phyloP scores from a whole-genome alignment of 2,888 invertebrate species.

The Sesia bembeciformis region DNA sequence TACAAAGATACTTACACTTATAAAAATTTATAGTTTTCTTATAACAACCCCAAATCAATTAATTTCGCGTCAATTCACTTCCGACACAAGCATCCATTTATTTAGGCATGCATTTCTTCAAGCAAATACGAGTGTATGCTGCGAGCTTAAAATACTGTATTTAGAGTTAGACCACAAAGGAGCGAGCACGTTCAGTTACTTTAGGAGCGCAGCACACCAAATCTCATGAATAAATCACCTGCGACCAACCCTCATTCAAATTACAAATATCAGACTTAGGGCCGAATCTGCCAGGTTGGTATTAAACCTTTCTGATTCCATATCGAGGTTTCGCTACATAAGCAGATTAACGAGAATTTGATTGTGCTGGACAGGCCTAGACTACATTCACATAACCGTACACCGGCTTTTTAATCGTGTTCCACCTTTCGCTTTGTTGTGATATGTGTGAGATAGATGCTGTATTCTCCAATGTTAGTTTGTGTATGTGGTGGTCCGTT shows the following conservation, averaged over 20 bases:
- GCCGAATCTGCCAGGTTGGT: slow-evolving; percentile 25
- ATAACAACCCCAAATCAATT: no score
- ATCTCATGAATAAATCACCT: slow-evolving; percentile 32
- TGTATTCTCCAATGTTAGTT: slow-evolving; percentile 27
- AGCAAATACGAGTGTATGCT: no score
- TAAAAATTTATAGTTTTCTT: no score
- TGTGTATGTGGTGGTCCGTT: not conserved
- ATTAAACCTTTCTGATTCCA: slow-evolving; percentile 24
- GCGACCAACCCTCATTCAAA: slow-evolving; percentile 14
- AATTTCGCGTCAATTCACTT: no score
- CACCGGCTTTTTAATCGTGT: slow-evolving; percentile 35
- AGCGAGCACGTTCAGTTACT: slow-evolving; percentile 19
- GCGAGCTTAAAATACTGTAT: not conserved
- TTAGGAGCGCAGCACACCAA: slow-evolving; percentile 13
- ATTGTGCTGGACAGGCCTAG: slow-evolving; percentile 24
- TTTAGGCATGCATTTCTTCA: no score
- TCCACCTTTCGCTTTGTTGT: slow-evolving; percentile 19
- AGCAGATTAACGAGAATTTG: slow-evolving; percentile 32
- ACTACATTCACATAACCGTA: slow-evolving; percentile 26
- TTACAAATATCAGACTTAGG: slow-evolving; percentile 28
- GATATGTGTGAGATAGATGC: slow-evolving; percentile 23
- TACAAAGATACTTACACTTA: no score
- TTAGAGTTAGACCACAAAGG: not conserved
- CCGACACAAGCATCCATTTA: no score
- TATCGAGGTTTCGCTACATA: slow-evolving; percentile 21